Evolutionary conservation across 2,888 invertebrate genomes (phyloP).

Genomic region (Thelaira solivaga): DNA sequence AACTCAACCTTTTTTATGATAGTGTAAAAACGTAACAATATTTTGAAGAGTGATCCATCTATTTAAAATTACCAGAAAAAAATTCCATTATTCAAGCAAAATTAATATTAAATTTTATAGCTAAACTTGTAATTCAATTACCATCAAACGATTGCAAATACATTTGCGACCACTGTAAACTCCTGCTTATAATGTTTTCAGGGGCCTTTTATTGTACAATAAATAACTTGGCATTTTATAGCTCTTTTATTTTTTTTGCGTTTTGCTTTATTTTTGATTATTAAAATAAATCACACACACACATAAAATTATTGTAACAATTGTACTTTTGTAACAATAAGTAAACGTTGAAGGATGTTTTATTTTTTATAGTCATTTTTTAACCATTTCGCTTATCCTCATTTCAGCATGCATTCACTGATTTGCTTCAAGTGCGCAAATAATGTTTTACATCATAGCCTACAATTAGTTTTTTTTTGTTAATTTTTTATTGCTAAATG

Average conservation of each 20-base stretch:
- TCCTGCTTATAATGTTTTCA: no score
- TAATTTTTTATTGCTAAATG: neutral
- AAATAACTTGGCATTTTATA: no score
- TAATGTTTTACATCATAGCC: conserved; percentile 48
- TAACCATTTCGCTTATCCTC: conserved; percentile 31
- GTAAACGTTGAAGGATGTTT: conserved; percentile 28
- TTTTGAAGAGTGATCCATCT: no score
- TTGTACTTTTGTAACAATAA: conserved; percentile 3
- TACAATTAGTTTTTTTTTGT: conserved; percentile 49
- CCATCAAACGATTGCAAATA: no score
- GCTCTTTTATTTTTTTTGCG: no score
- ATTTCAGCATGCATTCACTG: conserved; percentile 34
- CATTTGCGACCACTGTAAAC: no score
- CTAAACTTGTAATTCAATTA: no score
- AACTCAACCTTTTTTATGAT: no score
- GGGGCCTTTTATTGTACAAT: conserved; percentile 2
- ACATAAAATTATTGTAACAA: conserved; percentile 23
- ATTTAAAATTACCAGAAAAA: no score
- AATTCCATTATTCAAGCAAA: no score
- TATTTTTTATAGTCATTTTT: conserved; percentile 13
- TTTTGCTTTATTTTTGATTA: conserved; percentile 13
- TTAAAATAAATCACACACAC: neutral
- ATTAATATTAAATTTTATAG: no score
- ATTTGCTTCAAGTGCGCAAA: conserved; percentile 61
- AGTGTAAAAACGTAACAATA: no score